These are phyloP conservation scores for Drosophila neonasuta DNA, from an alignment of 2,888 invertebrate species.

Conservation along the genomic window DNA sequence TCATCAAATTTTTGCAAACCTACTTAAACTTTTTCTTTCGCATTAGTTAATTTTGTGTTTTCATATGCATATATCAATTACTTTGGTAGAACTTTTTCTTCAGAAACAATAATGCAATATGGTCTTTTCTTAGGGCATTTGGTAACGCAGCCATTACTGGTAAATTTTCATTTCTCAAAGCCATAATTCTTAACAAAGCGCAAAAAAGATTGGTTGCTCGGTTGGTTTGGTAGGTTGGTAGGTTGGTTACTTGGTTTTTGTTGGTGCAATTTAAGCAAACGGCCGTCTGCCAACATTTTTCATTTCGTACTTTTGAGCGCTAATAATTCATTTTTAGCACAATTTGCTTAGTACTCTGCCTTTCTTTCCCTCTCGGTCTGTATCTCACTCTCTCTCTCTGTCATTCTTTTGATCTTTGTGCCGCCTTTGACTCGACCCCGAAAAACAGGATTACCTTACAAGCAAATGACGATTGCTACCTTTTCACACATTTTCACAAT, in stretches of 20 bases:
- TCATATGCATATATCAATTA: background rate
- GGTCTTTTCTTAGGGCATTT: slow-evolving; percentile 22
- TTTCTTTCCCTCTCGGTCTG: background rate
- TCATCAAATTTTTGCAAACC: background rate
- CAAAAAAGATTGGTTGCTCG: slow-evolving; percentile 38
- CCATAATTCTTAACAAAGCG: slow-evolving; percentile 63
- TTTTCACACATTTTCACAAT: slow-evolving; percentile 54
- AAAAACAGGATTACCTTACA: slow-evolving; percentile 59
- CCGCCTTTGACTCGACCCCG: slow-evolving; percentile 30
- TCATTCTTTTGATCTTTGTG: slow-evolving; percentile 48
- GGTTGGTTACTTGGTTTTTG: slow-evolving; percentile 29
- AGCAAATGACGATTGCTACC: slow-evolving; percentile 40
- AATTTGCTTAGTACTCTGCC: slow-evolving; percentile 59
- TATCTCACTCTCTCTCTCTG: background rate
- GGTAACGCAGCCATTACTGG: slow-evolving; percentile 20
- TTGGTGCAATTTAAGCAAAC: slow-evolving; percentile 64
- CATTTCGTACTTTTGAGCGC: slow-evolving; percentile 58
- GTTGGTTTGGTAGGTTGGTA: slow-evolving; percentile 23
- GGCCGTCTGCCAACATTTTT: slow-evolving; percentile 63
- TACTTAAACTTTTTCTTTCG: background rate
- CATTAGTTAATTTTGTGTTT: background rate
- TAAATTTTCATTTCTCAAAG: slow-evolving; percentile 61
- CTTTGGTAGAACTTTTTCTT: background rate
- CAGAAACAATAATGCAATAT: background rate
- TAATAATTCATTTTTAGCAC: slow-evolving; percentile 78